These are phyloP conservation scores for Vespertilio murinus DNA, from an alignment of 2,797 vertebrate species.

Conservation along the genomic window DNA sequence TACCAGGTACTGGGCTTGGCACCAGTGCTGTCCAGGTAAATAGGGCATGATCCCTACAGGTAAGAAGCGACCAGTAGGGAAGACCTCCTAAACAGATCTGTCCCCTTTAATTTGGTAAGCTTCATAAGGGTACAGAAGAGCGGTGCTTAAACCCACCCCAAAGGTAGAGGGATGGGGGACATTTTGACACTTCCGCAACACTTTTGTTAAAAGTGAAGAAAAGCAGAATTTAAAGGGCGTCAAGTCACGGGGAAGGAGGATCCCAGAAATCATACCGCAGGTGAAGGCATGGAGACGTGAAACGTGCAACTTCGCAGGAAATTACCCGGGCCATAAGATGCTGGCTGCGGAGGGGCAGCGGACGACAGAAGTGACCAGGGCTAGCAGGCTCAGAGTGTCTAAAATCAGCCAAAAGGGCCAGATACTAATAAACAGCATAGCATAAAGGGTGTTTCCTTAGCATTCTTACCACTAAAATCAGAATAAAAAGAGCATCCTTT, in stretches of 20 bases:
- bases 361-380: background rate
- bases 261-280: background rate
- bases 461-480: background rate
- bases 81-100: background rate
- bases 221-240: background rate
- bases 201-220: background rate
- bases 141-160: background rate
- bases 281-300: background rate
- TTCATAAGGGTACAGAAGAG: background rate
- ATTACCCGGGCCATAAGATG: background rate
- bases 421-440: background rate
- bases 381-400: background rate
- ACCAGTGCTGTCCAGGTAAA: background rate
- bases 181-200: background rate
- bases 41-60: background rate
- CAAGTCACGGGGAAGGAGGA: background rate
- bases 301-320: background rate
- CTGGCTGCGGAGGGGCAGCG: accelerated
- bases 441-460: background rate
- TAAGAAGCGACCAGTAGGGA: background rate
- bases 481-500: background rate
- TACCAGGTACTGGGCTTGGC: background rate
- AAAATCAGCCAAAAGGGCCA: background rate
- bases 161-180: background rate
- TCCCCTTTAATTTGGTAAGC: background rate